Conservation (phyloP, 2,113 vertebrate species). For the Mesitornis unicolor region DNA sequence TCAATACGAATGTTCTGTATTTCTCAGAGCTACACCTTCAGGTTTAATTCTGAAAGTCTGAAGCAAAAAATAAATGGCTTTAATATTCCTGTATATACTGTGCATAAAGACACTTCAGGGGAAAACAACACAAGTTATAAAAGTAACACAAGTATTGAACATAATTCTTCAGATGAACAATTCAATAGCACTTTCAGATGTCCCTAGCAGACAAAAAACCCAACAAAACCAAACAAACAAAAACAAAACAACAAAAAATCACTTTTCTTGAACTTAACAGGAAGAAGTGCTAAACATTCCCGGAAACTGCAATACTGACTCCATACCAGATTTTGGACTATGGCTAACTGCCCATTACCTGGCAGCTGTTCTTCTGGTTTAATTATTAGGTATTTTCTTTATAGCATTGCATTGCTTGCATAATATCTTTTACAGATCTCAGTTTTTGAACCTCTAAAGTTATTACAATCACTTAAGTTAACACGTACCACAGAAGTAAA, state of each 20-base stretch:
- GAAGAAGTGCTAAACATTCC: not conserved
- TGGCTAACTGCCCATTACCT: not conserved
- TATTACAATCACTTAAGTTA: not conserved
- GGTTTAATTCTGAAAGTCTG: not conserved
- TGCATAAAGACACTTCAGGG: not conserved
- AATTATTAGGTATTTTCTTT: not conserved
- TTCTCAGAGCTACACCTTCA: not conserved
- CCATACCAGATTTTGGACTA: not conserved
- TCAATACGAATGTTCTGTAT: not conserved
- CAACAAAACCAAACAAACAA: not conserved
- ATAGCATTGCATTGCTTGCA: not conserved
- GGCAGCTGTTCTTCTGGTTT: not conserved
- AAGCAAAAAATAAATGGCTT: not conserved
- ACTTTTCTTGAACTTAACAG: not conserved
- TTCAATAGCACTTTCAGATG: not conserved
- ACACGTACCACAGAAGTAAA: not conserved
- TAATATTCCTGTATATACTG: not conserved
- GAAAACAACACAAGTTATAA: not conserved
- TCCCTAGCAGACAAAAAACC: fast-evolving
- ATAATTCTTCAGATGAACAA: not conserved
- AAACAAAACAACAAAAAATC: not conserved
- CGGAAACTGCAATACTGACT: not conserved
- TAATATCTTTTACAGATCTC: not conserved
- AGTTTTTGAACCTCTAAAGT: not conserved
- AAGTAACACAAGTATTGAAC: not conserved